Evolutionary conservation across 2,888 invertebrate species (phyloP).

Genomic region (Tupiocoris notatus): DNA sequence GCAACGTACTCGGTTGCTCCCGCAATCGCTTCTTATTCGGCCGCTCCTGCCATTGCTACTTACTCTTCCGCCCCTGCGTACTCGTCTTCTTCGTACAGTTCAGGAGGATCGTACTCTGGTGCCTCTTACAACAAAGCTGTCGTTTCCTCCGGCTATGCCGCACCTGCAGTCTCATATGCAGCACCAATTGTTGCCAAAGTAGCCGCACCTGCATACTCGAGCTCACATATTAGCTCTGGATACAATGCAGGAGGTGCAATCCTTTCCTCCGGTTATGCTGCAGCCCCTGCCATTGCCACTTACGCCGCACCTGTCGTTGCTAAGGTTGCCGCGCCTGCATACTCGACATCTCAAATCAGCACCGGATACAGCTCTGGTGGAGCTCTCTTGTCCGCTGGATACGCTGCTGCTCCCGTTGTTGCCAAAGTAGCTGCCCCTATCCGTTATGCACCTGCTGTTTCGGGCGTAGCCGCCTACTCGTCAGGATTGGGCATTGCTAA

Average conservation of each 20-base stretch:
- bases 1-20: conserved; percentile 38
- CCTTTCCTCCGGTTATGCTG: conserved; percentile 49
- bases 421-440: conserved; percentile 29
- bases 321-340: conserved; percentile 40
- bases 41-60: conserved; percentile 43
- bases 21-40: conserved; percentile 43
- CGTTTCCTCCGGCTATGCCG: conserved; percentile 41
- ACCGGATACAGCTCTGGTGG: conserved; percentile 51
- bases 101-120: conserved; percentile 21
- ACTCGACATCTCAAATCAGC: conserved; percentile 23
- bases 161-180: conserved; percentile 26
- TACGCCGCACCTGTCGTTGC: conserved; percentile 3
- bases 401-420: conserved; percentile 13
- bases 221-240: not conserved
- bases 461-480: conserved; percentile 47
- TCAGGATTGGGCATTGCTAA: conserved; percentile 51
- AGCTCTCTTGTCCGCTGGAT: not conserved
- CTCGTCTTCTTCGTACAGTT: conserved; percentile 43
- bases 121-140: conserved; percentile 8
- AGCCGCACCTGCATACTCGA: conserved; percentile 17
- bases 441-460: conserved; percentile 49
- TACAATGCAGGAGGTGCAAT: conserved; percentile 44
- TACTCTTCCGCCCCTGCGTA: conserved; percentile 42
- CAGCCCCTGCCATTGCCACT: conserved; percentile 44
- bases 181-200: conserved; percentile 52